Evolutionary conservation across 2,888 invertebrate genomes (phyloP), one percentile per base, ranked within the genome.

Genomic region (Yponomeuta sedellus): DNA sequence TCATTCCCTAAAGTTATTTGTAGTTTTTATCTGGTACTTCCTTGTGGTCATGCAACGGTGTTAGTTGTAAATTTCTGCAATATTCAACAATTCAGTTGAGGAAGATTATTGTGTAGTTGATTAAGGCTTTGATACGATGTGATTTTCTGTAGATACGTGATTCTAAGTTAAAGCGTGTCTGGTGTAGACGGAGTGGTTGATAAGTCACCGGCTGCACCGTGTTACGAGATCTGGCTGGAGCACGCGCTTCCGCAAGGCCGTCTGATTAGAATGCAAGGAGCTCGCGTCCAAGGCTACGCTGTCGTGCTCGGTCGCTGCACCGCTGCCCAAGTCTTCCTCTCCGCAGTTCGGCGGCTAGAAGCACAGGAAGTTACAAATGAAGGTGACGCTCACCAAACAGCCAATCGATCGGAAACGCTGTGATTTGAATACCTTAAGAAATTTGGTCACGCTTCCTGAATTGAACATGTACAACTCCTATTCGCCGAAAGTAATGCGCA

Each of bases 181-280:
- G 71, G 70, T 73, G 75, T 76, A 72, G 72, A 75, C 70, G 70
- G 73, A 72, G 71, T 68, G 73, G 71, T 76, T 83, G 85, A 86
- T 86, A 85, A 84, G 78, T 74, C 73, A 75, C 73, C 75, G 77
- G 72, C 70, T 68, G 67, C 67, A 69, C 70, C 72, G 73, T 81
- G 80, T 87, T 88, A 87, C 82, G 85, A 88, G 86, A 88, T 74
- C 82, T 74, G 77, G 80, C 74, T 73, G 77, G 78, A 76, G 78
- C 88, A 88, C 88, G 85, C 87, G 82, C 87, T 90, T 90, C 88
- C 88, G 89, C 88, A 89, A 91, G 90, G 90, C 87, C 90, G 85
- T 76, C 74, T 76, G 85, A 87, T 91, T 91, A 91, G 85, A 88
- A 91, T 90, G 87, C 90, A 89, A 82, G 82, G 86, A 84, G 88